These are phyloP conservation scores for Nansenia antarctica DNA, from an alignment of 2,113 vertebrate species.

Conservation along the genomic window DNA sequence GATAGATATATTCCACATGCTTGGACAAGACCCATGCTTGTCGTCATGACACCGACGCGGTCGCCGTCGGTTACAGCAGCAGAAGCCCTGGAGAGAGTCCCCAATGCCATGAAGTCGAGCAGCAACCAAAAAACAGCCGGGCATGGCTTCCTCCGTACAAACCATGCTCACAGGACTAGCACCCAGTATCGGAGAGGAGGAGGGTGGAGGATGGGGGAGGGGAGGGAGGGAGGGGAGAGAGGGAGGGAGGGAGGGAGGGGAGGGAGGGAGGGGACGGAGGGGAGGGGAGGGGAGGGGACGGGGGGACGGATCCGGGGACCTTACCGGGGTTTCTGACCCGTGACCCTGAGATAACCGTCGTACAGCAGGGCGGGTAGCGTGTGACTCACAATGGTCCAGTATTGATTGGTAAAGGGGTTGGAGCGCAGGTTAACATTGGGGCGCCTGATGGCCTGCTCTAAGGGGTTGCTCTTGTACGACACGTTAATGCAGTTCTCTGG, in stretches of 20 bases:
- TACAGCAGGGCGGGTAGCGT: conserved; percentile 81
- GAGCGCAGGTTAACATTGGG: conserved; percentile 78
- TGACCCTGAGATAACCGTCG: conserved; percentile 86
- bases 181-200: conserved; percentile 38
- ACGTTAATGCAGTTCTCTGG: conserved; percentile 82
- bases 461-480: conserved; percentile 83
- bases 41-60: not conserved
- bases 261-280: conserved; percentile 8
- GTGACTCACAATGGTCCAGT: conserved; percentile 78
- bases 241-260: no score
- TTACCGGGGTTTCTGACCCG: conserved; percentile 91
- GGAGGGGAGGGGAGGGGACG: conserved; percentile 7
- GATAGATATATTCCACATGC: conserved; percentile 23
- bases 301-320: conserved; percentile 71
- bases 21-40: conserved; percentile 34
- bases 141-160: conserved; percentile 58
- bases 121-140: conserved; percentile 40
- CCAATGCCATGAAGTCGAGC: conserved; percentile 68
- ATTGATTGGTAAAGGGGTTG: conserved; percentile 82
- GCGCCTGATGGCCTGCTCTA: conserved; percentile 84
- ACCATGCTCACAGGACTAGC: conserved; percentile 62
- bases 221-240: no score
- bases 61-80: conserved; percentile 5
- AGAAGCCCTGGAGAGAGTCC: conserved; percentile 51
- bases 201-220: conserved; percentile 8